These are phyloP conservation scores for Furcifer pardalis DNA, from an alignment of 2,797 vertebrate genomes.

Conservation along the genomic window DNA sequence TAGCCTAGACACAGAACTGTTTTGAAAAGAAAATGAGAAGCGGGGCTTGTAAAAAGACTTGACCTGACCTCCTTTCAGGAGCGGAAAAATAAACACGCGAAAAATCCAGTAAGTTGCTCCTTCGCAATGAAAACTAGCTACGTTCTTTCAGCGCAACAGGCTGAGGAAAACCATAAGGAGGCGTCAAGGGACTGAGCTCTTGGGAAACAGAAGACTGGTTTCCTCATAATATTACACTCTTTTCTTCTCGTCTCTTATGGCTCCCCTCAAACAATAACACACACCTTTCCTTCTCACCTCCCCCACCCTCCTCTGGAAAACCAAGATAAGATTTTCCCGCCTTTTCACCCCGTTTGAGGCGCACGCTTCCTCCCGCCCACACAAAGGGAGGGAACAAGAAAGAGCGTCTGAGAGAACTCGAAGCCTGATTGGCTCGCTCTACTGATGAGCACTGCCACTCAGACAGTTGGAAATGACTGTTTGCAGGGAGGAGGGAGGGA, in stretches of 20 bases:
- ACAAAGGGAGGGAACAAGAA: too few species aligned
- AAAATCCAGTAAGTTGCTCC: neutral
- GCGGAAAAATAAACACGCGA: neutral
- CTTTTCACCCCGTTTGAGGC: neutral
- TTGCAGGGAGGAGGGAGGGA: neutral
- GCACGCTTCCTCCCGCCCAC: neutral
- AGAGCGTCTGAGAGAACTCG: neutral
- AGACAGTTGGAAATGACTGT: constrained; percentile 23
- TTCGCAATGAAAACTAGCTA: neutral
- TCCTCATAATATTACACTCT: neutral
- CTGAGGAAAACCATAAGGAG: neutral
- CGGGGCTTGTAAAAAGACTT: too few species aligned
- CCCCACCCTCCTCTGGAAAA: neutral
- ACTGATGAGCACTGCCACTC: too few species aligned
- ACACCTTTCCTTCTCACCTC: neutral
- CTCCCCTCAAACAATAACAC: neutral
- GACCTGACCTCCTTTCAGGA: neutral
- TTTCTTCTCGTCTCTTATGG: neutral
- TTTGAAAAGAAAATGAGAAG: neutral
- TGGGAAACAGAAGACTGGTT: neutral
- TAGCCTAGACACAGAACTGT: neutral
- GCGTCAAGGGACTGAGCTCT: neutral
- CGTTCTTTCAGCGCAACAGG: neutral
- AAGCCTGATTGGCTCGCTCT: constrained; percentile 18
- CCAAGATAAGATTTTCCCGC: neutral